These are phyloP conservation scores for Sterrhoptilus dennistouni DNA, from an alignment of 2,113 vertebrate genomes.

Conservation along the genomic window DNA sequence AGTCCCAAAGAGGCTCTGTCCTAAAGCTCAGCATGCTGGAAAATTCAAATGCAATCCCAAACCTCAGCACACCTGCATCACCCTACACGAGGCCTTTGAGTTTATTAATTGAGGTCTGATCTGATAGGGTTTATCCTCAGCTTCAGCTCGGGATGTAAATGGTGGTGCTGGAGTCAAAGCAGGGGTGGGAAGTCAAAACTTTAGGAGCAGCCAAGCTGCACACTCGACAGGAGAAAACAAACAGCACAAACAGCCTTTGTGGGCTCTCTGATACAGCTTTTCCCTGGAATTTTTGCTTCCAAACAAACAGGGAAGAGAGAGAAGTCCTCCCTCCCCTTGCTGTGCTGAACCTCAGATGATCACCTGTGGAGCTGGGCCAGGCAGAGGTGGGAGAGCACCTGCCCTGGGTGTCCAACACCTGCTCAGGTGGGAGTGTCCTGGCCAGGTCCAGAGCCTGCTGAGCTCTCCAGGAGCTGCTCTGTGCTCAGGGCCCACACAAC, in stretches of 20 bases:
- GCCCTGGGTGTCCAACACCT: background rate
- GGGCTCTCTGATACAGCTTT: background rate
- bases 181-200: background rate
- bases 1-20: background rate
- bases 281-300: background rate
- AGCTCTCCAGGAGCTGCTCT: background rate
- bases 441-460: background rate
- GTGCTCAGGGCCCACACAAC: background rate
- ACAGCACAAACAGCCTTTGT: background rate
- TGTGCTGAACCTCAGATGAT: background rate
- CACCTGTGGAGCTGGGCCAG: background rate
- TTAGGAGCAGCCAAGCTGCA: background rate
- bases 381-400: background rate
- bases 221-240: background rate
- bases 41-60: background rate
- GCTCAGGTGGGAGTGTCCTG: background rate
- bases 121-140: background rate
- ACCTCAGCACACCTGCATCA: constrained; percentile 24
- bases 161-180: background rate
- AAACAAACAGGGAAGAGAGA: background rate
- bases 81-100: background rate
- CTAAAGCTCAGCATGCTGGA: background rate
- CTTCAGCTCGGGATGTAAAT: background rate
- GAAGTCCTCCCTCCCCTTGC: background rate
- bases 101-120: background rate